Evolutionary conservation across 1,140 invertebrate genomes (phyloP), one percentile per base, ranked within the genome.

Genomic region (Whitmania pigra): DNA sequence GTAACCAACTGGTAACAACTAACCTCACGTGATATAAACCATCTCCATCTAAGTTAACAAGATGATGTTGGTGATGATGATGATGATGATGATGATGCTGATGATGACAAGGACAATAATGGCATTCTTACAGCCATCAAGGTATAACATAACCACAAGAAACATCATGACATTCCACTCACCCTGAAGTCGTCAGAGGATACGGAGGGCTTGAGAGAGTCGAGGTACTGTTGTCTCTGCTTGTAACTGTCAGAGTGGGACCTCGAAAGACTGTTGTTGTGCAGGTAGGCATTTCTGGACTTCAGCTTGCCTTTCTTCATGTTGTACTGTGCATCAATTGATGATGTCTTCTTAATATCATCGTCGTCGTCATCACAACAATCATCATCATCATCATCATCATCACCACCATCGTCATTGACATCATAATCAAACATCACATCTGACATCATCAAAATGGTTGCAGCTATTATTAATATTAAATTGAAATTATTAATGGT

Each of bases 221-320:
- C 55, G 13, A 36, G 31, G n/a, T 18, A 25, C 18, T 74, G 27
- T 15, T 20, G 17, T 20, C 27, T 74, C 55, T 53, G 22, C 25
- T 74, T 71, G 54, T 31, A 31, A 22, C 49, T 74, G 31, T 40
- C 40, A 17, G 49, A 57, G 0, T 60, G 40, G n/a, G 55, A 49
- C 54, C 68, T 20, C 22, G 49, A 20, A 18, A 57, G 27, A 18
- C 29, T 63, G 29, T 18, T 63, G 57, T 22, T 63, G 22, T 22
- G 22, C 4, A 63, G 57, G 22, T 63, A 22, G 22, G 57, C 29
- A 25, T 13, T 25, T n/a, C 29, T 63, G 29, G 11, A 11, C 57
- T 63, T 63, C 57, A 63, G 57, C 22, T 31, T 63, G 57, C 29
- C 29, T 17, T 63, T 63, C 57, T 22, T 25, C 29, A 25, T 22